phyloP scores from a whole-genome alignment of 2,797 vertebrate species.

The Staurois parvus region DNA sequence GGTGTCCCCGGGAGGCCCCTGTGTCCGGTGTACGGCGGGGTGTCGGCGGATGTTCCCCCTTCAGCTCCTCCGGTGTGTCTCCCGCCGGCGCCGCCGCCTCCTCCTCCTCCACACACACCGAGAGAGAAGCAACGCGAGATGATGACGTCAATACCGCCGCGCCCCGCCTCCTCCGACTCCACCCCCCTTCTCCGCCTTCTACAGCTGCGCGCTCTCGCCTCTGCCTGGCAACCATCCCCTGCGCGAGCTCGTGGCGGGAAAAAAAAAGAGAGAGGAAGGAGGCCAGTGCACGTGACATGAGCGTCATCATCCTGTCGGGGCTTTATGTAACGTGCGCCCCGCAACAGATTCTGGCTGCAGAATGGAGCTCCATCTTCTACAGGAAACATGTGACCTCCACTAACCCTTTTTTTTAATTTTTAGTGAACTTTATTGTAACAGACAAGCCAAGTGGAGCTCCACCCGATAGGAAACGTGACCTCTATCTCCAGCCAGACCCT shows the following conservation, averaged over 20 bases:
- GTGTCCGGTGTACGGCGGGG: not conserved
- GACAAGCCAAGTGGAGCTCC: too few species aligned
- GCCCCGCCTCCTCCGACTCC: not conserved
- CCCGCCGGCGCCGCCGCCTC: constrained; percentile 12
- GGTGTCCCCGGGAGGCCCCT: not conserved
- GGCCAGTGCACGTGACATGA: not conserved
- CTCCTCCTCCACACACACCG: constrained; percentile 43
- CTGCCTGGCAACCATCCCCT: constrained; percentile 24
- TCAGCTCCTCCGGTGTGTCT: constrained; percentile 35
- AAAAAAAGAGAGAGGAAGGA: not conserved
- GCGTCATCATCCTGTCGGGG: not conserved
- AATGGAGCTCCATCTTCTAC: too few species aligned
- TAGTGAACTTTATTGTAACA: too few species aligned
- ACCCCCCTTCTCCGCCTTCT: not conserved
- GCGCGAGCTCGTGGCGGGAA: constrained; percentile 25
- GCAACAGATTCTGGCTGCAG: too few species aligned
- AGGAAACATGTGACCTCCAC: too few species aligned
- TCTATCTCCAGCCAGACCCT: too few species aligned
- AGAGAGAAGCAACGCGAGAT: constrained; percentile 31
- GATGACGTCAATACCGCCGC: constrained; percentile 16
- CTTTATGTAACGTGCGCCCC: too few species aligned
- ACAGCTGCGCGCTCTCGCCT: not conserved
- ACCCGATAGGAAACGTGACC: too few species aligned
- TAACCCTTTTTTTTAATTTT: too few species aligned
- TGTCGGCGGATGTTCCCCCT: not conserved